Evolutionary conservation across 2,888 invertebrate genomes (phyloP), one percentile per base, ranked within the genome.

Genomic region (Sinotaia quadrata): DNA sequence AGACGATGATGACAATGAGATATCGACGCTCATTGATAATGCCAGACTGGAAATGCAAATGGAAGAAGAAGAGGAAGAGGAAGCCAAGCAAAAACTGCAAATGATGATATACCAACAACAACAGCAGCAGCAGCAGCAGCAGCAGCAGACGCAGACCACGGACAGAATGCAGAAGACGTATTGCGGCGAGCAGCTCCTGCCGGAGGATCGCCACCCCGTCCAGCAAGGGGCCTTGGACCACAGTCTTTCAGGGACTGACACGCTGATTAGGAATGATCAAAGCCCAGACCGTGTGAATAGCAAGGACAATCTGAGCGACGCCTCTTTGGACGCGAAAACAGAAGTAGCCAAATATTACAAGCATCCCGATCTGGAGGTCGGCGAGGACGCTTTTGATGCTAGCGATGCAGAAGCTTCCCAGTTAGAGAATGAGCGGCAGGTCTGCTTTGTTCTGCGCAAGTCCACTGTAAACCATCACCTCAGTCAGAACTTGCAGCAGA

Each of bases 391-490:
- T 24, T 8, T 33, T 2, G 58, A 36, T 2, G n/a, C 12, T 15
- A n/a, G 21, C 8, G n/a, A n/a, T n/a, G 21, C 5, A 7, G 56
- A 33, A 1, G 12, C 21, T 29, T n/a, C 15, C 8, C 21, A 36
- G 29, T 33, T 24, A 31, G 62, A 63, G 54, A 27, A 49, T 15
- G 65, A 65, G 33, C 29, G 65, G 4, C 65, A 65, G 56, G 56
- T 65, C 33, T 34, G 52, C 18, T 65, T 65, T 29, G 52, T 65
- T 21, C 24, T 65, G 33, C 54, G 65, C 31, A 54, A 33, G 15
- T 49, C 59, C 41, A 49, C 65, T 62, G 27, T 72, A 65, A n/a
- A 72, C 58, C 41, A 73, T 63, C 27, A 75, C 75, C 36, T 69
- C 27, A 65, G 44, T 24, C 65, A 56, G 44, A 56, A 65, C 24